Evolutionary conservation across 92 coral and sea anemone species (phyloP).

Genomic region (Palythoa grandiflora): DNA sequence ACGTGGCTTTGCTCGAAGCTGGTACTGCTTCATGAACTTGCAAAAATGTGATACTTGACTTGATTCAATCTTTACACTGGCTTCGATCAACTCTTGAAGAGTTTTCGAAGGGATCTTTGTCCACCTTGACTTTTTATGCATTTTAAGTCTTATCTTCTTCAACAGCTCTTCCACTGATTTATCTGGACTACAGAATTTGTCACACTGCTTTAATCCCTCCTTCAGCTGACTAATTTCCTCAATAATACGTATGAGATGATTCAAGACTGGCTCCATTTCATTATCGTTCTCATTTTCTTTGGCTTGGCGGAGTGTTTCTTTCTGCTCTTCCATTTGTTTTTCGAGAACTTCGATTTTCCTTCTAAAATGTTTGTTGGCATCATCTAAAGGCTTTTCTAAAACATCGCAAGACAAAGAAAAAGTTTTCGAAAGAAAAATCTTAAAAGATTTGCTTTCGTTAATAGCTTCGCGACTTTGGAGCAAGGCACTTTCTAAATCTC

Average conservation of each 20-base stretch:
- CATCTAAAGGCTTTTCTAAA: neutral
- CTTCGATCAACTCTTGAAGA: constrained; percentile 25
- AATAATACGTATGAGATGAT: neutral
- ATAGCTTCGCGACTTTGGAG: neutral
- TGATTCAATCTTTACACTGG: neutral
- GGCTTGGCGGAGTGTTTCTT: neutral
- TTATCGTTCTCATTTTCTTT: neutral
- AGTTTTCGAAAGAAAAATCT: neutral
- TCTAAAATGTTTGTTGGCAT: neutral
- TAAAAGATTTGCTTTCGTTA: neutral
- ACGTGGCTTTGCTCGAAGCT: neutral
- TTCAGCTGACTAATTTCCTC: neutral
- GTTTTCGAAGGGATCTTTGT: constrained; percentile 23
- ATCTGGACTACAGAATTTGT: neutral
- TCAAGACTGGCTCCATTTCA: neutral
- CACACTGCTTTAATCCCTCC: neutral
- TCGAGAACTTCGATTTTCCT: neutral
- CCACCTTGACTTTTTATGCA: constrained; percentile 31
- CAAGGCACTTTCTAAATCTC: constrained; percentile 16
- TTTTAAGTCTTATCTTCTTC: neutral
- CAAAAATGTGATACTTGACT: neutral
- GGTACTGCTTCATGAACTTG: constrained; percentile 20
- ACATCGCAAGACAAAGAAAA: neutral
- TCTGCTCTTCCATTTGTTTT: neutral
- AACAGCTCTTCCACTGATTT: neutral